Percentiles rank a stretch among this genome's conserved stretches.
Evolutionary conservation across 2,113 vertebrate genomes (phyloP).

Genomic region (Prunella fulvescens): DNA sequence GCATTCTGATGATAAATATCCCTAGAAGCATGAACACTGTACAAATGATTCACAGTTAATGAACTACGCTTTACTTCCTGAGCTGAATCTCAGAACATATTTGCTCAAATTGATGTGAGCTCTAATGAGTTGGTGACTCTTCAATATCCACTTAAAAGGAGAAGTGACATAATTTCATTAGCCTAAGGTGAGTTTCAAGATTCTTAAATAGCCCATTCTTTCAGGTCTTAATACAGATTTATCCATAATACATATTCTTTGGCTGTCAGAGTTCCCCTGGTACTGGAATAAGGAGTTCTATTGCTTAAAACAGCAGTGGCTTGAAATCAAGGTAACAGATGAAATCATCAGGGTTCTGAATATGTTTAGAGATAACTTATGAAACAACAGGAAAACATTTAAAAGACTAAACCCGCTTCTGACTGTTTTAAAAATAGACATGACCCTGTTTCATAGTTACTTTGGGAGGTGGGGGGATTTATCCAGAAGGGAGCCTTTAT

Average conservation of each 20-base stretch:
- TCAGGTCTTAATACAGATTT: background rate
- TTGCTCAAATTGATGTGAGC: slow-evolving; percentile 49
- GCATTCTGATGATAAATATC: slow-evolving; percentile 59
- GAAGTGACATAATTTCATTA: slow-evolving; percentile 52
- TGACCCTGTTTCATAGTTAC: background rate
- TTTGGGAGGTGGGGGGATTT: background rate
- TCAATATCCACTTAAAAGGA: slow-evolving; percentile 50
- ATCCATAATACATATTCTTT: background rate
- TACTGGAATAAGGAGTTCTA: background rate
- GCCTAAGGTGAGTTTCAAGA: slow-evolving; percentile 25
- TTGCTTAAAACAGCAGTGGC: background rate
- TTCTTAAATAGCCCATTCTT: background rate
- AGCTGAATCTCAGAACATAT: slow-evolving; percentile 53
- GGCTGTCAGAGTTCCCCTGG: background rate
- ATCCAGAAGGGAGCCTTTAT: background rate
- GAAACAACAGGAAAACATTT: background rate
- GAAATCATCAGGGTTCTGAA: background rate
- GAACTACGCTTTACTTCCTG: slow-evolving; percentile 42
- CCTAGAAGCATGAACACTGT: slow-evolving; percentile 42
- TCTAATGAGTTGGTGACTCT: slow-evolving; percentile 25
- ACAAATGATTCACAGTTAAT: slow-evolving; percentile 55
- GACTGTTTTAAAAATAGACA: background rate
- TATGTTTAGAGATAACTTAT: background rate
- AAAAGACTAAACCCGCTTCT: background rate
- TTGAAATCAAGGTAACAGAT: background rate